Evolutionary conservation across 2,888 invertebrate genomes (phyloP).

Genomic region (Habroteleia sp.): DNA sequence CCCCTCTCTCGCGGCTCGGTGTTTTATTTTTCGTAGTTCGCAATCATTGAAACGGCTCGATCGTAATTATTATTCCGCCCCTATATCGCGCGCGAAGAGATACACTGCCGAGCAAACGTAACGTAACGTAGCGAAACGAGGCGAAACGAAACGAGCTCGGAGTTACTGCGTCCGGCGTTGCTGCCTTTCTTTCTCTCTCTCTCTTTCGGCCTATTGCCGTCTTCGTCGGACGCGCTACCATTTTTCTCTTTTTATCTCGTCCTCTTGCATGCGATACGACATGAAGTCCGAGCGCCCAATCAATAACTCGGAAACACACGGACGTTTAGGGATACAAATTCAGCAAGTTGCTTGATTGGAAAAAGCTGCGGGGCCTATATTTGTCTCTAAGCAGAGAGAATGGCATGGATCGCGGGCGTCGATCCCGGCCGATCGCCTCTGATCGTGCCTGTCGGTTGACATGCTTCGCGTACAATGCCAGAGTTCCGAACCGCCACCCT

Average conservation of each 20-base stretch:
- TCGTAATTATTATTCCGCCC: conserved; percentile 74
- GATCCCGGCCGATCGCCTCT: conserved; percentile 39
- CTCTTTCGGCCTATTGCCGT: conserved; percentile 8
- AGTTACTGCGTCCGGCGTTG: conserved; percentile 63
- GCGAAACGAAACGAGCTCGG: conserved; percentile 75
- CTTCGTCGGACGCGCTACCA: conserved; percentile 28
- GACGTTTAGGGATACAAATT: conserved; percentile 75
- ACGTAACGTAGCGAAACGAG: conserved; percentile 79
- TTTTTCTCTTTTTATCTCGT: conserved; percentile 54
- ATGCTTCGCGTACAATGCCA: conserved; percentile 60
- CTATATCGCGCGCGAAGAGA: conserved; percentile 77
- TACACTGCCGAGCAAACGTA: conserved; percentile 78
- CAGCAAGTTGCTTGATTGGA: conserved; percentile 75
- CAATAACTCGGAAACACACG: conserved; percentile 76
- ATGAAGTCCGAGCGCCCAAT: conserved; percentile 69
- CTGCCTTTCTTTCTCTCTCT: conserved; percentile 46
- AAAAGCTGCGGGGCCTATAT: conserved; percentile 66
- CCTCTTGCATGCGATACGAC: conserved; percentile 53
- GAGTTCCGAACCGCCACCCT: conserved; percentile 7
- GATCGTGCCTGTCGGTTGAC: conserved; percentile 71
- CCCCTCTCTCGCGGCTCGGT: conserved; percentile 32
- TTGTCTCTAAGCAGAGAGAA: conserved; percentile 51
- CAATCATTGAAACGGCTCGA: conserved; percentile 69
- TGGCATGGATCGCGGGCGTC: conserved; percentile 59
- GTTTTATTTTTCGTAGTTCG: conserved; percentile 65